These are phyloP conservation scores for Poeciliopsis paucimaculata DNA, from an alignment of 2,797 vertebrate species.

Conservation along the genomic window DNA sequence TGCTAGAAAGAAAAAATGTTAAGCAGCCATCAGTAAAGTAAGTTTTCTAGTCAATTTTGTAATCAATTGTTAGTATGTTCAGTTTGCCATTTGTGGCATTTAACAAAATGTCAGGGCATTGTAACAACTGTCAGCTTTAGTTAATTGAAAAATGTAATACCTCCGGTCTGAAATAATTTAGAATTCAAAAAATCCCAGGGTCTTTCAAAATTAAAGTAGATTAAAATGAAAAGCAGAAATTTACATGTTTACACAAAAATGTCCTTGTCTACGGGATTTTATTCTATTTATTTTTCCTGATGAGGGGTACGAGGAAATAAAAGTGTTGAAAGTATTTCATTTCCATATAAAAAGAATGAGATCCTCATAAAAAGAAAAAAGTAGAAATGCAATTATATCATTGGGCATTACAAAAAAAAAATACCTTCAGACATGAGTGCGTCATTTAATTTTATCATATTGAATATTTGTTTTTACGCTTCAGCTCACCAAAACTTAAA, in stretches of 20 bases:
- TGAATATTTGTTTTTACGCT: constrained; percentile 1
- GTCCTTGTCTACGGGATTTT: neutral
- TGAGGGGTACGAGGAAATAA: too few relatives aligned
- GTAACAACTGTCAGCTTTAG: neutral
- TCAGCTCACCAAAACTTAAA: constrained; percentile 11
- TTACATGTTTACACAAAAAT: constrained; percentile 1
- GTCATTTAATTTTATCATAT: neutral
- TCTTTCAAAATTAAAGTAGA: neutral
- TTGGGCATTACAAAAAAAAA: neutral
- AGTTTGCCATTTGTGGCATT: neutral
- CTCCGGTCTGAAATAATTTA: neutral
- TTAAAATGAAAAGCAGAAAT: neutral
- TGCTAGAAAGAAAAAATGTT: neutral
- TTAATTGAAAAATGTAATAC: constrained; percentile 15
- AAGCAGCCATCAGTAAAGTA: neutral
- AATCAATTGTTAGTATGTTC: neutral
- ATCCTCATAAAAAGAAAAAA: too few relatives aligned
- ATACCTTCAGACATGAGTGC: neutral
- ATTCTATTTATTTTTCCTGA: too few relatives aligned
- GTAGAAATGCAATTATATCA: neutral
- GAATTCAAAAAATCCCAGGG: neutral
- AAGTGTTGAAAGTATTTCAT: neutral
- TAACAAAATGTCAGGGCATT: neutral
- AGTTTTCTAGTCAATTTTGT: neutral
- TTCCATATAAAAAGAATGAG: neutral